These are phyloP conservation scores for Acleris emargana DNA, from an alignment of 2,888 invertebrate genomes.

Conservation along the genomic window DNA sequence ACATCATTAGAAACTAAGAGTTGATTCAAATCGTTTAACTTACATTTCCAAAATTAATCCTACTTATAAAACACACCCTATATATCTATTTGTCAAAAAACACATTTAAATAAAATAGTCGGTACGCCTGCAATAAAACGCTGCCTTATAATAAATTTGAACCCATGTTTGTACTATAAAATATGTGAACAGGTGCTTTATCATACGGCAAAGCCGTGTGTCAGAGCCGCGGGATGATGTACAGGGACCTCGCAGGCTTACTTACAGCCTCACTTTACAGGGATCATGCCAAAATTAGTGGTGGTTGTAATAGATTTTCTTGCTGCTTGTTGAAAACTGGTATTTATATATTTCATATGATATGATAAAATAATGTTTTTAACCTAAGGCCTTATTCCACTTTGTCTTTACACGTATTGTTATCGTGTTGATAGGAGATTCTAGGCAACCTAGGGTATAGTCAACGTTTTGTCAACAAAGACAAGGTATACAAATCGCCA, in stretches of 20 bases:
- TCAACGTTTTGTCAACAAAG: too few species aligned
- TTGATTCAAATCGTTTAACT: too few species aligned
- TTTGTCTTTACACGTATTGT: too few species aligned
- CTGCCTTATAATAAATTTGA: constrained; percentile 61
- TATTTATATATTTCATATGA: too few species aligned
- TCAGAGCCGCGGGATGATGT: constrained; percentile 72
- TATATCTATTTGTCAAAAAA: neutral
- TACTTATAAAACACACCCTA: neutral
- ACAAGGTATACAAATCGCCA: too few species aligned
- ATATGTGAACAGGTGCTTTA: constrained; percentile 79
- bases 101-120: constrained; percentile 7
- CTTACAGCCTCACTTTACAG: constrained; percentile 50
- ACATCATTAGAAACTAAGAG: too few species aligned
- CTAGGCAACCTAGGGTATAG: too few species aligned
- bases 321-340: constrained; percentile 28
- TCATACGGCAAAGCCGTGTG: constrained; percentile 77
- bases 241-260: constrained; percentile 74
- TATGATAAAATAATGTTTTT: too few species aligned
- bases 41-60: too few species aligned
- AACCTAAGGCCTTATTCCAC: too few species aligned
- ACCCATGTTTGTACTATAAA: constrained; percentile 72
- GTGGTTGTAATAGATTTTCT: constrained; percentile 65
- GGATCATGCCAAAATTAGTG: constrained; percentile 65
- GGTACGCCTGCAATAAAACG: constrained; percentile 15
- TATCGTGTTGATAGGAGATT: too few species aligned